Evolutionary conservation across 2,113 vertebrate species (phyloP), one percentile per base, ranked within the genome.

Genomic region (Aldabrachelys gigantea): DNA sequence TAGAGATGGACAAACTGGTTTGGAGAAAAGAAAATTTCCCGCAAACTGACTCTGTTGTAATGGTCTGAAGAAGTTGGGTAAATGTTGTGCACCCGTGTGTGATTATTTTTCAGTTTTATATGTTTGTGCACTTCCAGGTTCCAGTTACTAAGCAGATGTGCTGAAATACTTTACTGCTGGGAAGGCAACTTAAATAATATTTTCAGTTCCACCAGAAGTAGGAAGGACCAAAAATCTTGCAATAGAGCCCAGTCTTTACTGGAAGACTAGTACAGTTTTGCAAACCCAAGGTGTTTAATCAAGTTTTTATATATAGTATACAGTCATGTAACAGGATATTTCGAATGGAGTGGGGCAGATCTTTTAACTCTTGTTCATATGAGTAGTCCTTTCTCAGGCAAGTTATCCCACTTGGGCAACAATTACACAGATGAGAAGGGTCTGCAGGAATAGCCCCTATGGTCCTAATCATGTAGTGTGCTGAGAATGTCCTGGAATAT

Each of bases 51-150:
- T 72, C n/a, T 21, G 9, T 38, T 19, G 31, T n/a, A n/a, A n/a
- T n/a, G 65, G 65, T 69, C 21, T 9, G 14, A n/a, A 59, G 29
- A 82, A 2, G 0, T 90, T 91, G 88, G 2, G 35, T 53, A 38
- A 86, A 80, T 83, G 2, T 47, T 90, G 17, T 11, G n/a, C 2
- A 2, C n/a, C 1, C 54, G 0, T 0, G 0, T 47, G 83, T 38
- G 4, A 5, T n/a, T 31, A 13, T 81, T 21, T 2, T 38, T 53
- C 1, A 1, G 53, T 19, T 25, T 31, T 8, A 5, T 5, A 11
- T 21, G 21, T 0, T 17, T 88, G 9, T 10, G 13, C 10, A 83
- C 5, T 82, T 3, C 25, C 59, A 17, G 16, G 21, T 25, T 81
- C 5, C 80, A 75, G 27, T 13, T 82, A 59, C 1, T 79, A 69